Evolutionary conservation across 1,140 invertebrate genomes (phyloP).

Genomic region (Octopus bimaculoides): DNA sequence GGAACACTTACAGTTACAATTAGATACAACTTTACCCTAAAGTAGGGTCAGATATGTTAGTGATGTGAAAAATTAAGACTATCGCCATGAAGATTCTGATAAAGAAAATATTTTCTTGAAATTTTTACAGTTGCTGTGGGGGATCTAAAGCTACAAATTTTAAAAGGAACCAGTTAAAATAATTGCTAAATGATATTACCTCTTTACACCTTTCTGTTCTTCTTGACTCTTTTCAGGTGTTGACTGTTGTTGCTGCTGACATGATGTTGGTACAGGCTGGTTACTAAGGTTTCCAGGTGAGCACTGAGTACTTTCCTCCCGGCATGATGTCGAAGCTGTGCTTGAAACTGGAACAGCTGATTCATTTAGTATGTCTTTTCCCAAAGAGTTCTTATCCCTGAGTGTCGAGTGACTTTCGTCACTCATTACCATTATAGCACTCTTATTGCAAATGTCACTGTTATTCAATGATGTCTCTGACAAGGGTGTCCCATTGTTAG

Average conservation of each 20-base stretch:
- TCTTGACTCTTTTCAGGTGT: not conserved
- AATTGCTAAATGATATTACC: constrained; percentile 8
- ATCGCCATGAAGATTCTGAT: too few species aligned
- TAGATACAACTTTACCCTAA: too few species aligned
- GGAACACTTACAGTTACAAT: too few species aligned
- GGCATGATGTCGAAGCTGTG: not conserved
- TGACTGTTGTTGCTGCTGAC: not conserved
- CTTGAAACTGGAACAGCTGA: not conserved
- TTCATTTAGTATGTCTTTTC: not conserved
- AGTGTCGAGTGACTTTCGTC: not conserved
- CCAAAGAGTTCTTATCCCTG: not conserved
- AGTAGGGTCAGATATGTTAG: too few species aligned
- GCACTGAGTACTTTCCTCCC: constrained; percentile 2
- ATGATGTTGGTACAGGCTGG: not conserved
- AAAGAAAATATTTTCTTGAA: too few species aligned
- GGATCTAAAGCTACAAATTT: too few species aligned
- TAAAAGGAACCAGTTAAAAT: too few species aligned
- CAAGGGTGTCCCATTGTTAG: not conserved
- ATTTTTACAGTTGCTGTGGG: too few species aligned
- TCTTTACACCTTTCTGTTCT: constrained; percentile 17
- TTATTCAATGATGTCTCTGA: not conserved
- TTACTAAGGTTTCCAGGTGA: not conserved
- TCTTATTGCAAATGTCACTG: not conserved
- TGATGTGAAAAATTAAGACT: too few species aligned
- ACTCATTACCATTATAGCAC: not conserved